Evolutionary conservation across 2,888 invertebrate genomes (phyloP), one percentile per base, ranked within the genome.

Genomic region (Nasonovia ribisnigri): DNA sequence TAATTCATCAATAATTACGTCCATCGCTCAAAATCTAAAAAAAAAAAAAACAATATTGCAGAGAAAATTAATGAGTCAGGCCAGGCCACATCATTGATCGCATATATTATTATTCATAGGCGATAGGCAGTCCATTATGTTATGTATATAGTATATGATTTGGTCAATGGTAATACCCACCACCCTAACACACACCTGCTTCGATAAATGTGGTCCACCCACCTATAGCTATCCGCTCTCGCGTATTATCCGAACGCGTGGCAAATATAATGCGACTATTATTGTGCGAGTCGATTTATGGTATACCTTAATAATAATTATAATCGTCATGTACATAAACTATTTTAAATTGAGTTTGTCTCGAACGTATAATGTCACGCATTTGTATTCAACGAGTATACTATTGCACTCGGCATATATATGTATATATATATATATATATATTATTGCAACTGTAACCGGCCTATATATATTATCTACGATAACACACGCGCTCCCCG

Each of bases 241-340:
- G 67, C 67, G n/a, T n/a, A 5, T 11, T n/a, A 67, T 67, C 36
- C 77, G 36, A 36, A 77, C 77, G 77, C 77, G 36, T 2, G 36
- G 77, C 77, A 36, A 77, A 77, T 77, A 36, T 77, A 77, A 77
- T 77, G 10, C 36, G 16, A 26, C 54, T 16, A n/a, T n/a, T 57
- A 36, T 36, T 77, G 20, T 77, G 36, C 36, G 6, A 77, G 77
- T 77, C 77, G 20, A 36, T 77, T 77, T 77, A 77, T 77, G 77
- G 77, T 16, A n/a, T n/a, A 20, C 77, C 77, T 36, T 36, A 57
- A 57, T 36, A 57, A 57, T 77, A 77, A 36, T 87, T n/a, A n/a
- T 48, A 87, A 87, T n/a, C 87, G 8, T 48, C 48, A 48, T n/a
- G 48, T 77, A 77, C 87, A 8, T 87, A 87, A 87, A 87, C 16